A percentile compares a stretch with the other conserved stretches of the same genome.
phyloP scores from a whole-genome alignment of 2,113 vertebrate species.

The Agapornis roseicollis region DNA sequence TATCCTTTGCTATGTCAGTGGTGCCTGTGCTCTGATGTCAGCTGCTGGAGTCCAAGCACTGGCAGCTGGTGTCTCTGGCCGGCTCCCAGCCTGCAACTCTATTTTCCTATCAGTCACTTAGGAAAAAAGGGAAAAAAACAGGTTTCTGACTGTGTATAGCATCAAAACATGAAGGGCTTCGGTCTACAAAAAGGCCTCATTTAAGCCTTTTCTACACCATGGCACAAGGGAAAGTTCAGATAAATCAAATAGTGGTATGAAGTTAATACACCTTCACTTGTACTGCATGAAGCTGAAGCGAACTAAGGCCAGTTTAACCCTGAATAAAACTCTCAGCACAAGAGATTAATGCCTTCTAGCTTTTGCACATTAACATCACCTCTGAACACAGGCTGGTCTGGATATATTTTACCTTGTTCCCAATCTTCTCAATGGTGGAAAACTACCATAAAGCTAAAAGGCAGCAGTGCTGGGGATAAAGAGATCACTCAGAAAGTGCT shows the following conservation, averaged over 20 bases:
- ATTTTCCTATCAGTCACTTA: slow-evolving; percentile 8
- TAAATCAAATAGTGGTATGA: background rate
- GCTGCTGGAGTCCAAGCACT: background rate
- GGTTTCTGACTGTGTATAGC: background rate
- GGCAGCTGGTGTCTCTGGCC: slow-evolving; percentile 45
- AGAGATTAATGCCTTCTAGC: background rate
- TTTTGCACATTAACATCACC: accelerated
- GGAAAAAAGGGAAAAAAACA: background rate
- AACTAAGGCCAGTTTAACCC: background rate
- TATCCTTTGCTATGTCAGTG: background rate
- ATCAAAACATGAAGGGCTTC: background rate
- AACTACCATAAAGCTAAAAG: background rate
- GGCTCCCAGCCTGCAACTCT: slow-evolving; percentile 23
- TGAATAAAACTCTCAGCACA: background rate
- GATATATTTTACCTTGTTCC: background rate
- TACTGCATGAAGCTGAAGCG: background rate
- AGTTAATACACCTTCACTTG: background rate
- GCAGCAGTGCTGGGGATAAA: background rate
- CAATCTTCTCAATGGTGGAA: background rate
- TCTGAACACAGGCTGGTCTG: background rate
- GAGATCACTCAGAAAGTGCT: background rate
- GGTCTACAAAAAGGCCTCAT: background rate
- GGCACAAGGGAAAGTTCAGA: background rate
- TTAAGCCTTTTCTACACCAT: background rate
- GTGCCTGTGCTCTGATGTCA: slow-evolving; percentile 3